These are phyloP conservation scores for Enhydra lutris DNA, from an alignment of 2,113 vertebrate species.

Conservation along the genomic window DNA sequence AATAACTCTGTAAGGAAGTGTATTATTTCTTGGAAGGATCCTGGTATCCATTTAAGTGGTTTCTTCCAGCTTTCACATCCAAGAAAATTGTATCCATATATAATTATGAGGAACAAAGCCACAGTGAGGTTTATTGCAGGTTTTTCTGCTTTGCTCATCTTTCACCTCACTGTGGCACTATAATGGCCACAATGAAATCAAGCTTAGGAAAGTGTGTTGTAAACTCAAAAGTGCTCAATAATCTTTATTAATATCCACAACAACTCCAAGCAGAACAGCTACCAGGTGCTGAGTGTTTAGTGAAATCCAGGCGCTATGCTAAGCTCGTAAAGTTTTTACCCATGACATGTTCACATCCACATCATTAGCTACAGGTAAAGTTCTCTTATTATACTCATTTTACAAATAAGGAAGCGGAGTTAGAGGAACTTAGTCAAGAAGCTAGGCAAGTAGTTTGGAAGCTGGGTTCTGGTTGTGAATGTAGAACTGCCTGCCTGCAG, in stretches of 20 bases:
- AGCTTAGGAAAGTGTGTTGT: not conserved
- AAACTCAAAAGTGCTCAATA: not conserved
- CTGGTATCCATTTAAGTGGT: slow-evolving; percentile 58
- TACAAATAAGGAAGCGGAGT: not conserved
- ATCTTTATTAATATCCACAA: not conserved
- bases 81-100: slow-evolving; percentile 46
- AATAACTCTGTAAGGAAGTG: slow-evolving; percentile 62
- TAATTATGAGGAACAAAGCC: slow-evolving; percentile 53
- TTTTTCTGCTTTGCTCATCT: not conserved
- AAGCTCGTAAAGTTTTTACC: not conserved
- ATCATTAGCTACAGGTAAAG: not conserved
- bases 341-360: no score
- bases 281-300: not conserved
- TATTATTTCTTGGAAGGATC: slow-evolving; percentile 68
- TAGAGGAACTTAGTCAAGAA: not conserved
- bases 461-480: not conserved
- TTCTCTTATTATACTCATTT: not conserved
- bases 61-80: slow-evolving; percentile 46
- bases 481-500: not conserved
- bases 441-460: not conserved
- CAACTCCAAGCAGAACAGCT: not conserved
- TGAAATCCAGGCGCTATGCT: not conserved
- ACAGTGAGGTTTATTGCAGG: not conserved
- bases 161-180: not conserved
- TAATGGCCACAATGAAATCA: not conserved